Base-by-base conservation (phyloP, 2,113 vertebrate species). In the Ptyas mucosa region DNA sequence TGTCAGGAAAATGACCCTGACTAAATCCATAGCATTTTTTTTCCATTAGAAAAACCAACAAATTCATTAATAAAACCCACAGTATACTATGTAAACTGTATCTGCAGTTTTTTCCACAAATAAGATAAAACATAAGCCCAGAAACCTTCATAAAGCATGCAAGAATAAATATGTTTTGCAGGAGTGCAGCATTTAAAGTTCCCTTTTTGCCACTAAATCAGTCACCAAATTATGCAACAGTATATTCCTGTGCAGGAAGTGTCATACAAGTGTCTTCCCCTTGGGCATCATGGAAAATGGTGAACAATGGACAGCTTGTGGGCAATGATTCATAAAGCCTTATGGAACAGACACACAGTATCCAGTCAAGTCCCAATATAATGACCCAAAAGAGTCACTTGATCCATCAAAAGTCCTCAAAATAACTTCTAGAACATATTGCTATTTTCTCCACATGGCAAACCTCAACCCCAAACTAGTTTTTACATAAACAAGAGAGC, bases 21-120 rank as follows among this genome's bases (percentile, higher is more conserved):
- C 88, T 85, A 51, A 86, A 29, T 53, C 75, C 81, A 52, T 64
- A 55, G 75, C n/a, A 43, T 39, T 87, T 69, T 89, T 14, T 81
- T 94, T 46, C 81, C n/a, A 95, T n/a, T 3, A 94, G 54, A 43
- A 26, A 96, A 93, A 5, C 20, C 92, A 90, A 92, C 54, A 87
- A 46, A 88, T 75, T 49, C 91, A 39, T n/a, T 54, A 52, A 51
- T 43, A 52, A 52, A 46, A 90, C 8, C 23, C 49, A 91, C 29
- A 75, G 0, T 8, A 51, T 43, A 94, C 0, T 10, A 90, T 54
- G 54, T 34, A 94, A 91, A 87, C 49, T 51, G 55, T 94, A 91
- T 26, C 29, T 29, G 18, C 58, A 39, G 20, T 46, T 46, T 53
- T 18, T 86, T 34, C 58, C 58, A 75, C 4, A 92, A 54, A 52